Base-by-base conservation (phyloP, 2,797 vertebrate genomes). In the Carduelis carduelis region DNA sequence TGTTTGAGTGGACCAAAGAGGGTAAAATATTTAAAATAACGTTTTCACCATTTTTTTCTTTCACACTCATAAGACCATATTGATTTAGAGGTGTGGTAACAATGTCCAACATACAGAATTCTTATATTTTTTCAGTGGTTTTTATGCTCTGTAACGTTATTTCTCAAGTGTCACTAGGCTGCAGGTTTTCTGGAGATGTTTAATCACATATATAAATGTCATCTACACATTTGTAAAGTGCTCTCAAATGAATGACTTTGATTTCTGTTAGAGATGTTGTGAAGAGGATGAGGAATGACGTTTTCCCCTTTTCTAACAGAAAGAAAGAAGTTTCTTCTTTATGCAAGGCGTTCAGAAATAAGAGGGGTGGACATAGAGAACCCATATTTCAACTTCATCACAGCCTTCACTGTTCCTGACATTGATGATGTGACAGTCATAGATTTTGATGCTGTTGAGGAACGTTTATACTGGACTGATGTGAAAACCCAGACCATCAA, bases 381-480 rank as follows among this genome's bases (percentile, higher is more conserved):
- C 96, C 99, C 99, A 0, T 99, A 99, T 89, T 98, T 99, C 98
- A 99, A 99, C 91, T 99, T 99, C 96, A 99, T 99, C 98, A 99
- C 99, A 12, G 99, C 99, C 9, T 98, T 99, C 69, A 99, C 99
- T 0, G 98, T 99, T 65, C 99, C 99, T 18, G 99, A 99, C 96
- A 99, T 99, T 22, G 99, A 99, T 92, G 99, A 99, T 86, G 99
- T 99, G 79, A 99, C 99, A 0, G 99, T 99, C 44, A 99, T 99
- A 96, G 99, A 99, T 97, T 99, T 99, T 7, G 99, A 99, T 86
- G 98, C 99, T 11, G 94, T 97, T 76, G 99, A 99, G 83, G 99
- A 99, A 84, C 98, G 99, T 87, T 98, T 99, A 75, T 99, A 99
- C 95, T 99, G 99, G 99, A 99, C 99, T 13, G 99, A 99, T 87